A percentile compares a stretch with the other conserved stretches of the same genome.
Conservation (phyloP, 1,140 invertebrate species). For the Drosophila sp. region DNA sequence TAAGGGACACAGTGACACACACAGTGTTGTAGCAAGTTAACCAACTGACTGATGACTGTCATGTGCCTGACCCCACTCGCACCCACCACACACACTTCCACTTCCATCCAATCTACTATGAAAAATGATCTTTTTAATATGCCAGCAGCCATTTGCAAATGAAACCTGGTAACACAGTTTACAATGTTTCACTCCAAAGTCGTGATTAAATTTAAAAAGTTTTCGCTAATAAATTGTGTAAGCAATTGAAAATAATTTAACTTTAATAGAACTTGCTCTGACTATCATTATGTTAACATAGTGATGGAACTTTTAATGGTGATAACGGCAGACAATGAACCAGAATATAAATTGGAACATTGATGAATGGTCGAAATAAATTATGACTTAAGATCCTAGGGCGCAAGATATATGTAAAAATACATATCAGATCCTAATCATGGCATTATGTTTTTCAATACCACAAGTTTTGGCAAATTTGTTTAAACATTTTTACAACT, state of each 20-base stretch:
- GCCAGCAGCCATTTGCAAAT: slow-evolving; percentile 41
- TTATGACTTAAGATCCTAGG: no score
- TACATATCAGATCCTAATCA: no score
- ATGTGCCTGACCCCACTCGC: slow-evolving; percentile 55
- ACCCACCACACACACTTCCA: background rate
- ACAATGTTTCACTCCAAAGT: slow-evolving; percentile 31
- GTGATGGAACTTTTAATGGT: no score
- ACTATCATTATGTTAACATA: no score
- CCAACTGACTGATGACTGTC: slow-evolving; percentile 77
- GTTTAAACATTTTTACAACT: background rate
- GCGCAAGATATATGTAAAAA: no score
- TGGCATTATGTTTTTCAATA: no score
- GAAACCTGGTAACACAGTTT: slow-evolving; percentile 25
- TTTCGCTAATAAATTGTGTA: background rate
- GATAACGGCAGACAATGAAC: no score
- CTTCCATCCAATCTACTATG: slow-evolving; percentile 33
- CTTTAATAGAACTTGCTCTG: no score
- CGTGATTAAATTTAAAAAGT: background rate
- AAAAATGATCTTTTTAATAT: slow-evolving; percentile 76
- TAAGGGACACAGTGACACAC: background rate
- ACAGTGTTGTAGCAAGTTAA: slow-evolving; percentile 53
- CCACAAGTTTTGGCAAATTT: no score
- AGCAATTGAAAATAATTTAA: background rate
- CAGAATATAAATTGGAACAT: no score
- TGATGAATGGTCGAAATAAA: no score